A percentile compares a stretch with the other conserved stretches of the same genome.
Conservation (phyloP, 2,797 vertebrate genomes). For the Apogon talboti region DNA sequence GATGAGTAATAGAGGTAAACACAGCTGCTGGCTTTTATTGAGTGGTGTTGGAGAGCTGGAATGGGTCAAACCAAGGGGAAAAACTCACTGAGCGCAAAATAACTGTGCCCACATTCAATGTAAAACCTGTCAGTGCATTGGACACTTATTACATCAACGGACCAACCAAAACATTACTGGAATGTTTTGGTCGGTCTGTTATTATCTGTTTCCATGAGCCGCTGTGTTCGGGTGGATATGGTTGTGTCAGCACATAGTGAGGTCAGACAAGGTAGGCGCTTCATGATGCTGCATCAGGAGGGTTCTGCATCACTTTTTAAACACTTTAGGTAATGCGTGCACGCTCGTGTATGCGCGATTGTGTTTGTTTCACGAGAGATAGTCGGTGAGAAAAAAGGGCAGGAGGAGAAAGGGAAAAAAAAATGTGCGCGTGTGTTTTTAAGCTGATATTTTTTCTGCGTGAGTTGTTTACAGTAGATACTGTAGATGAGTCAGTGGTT, state of each 20-base stretch:
- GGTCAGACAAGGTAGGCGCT: conserved; percentile 45
- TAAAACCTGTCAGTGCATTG: conserved; percentile 63
- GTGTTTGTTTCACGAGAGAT: conserved; percentile 33
- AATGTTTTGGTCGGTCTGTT: conserved; percentile 69
- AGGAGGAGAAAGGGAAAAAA: conserved; percentile 11
- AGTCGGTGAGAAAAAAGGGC: conserved; percentile 35
- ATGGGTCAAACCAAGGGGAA: conserved; percentile 68
- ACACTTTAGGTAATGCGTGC: conserved; percentile 22
- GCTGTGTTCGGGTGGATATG: conserved; percentile 35
- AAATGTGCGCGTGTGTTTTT: conserved; percentile 26
- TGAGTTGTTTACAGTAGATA: conserved; percentile 49
- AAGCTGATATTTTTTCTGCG: conserved; percentile 41
- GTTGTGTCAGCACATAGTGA: conserved; percentile 67
- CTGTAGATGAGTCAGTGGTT: conserved; percentile 61
- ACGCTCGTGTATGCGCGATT: conserved; percentile 7
- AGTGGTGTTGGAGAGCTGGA: conserved; percentile 65
- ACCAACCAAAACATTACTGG: too few species aligned
- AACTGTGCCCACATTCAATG: conserved; percentile 64
- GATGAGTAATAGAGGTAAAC: conserved; percentile 80
- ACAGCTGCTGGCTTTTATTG: conserved; percentile 80
- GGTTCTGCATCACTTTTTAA: conserved; percentile 36
- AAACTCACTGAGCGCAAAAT: conserved; percentile 63
- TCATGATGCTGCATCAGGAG: conserved; percentile 45
- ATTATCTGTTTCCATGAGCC: conserved; percentile 58
- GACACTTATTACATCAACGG: not conserved